Conservation (phyloP, 2,797 vertebrate species). For the Onychomys arenicola region DNA sequence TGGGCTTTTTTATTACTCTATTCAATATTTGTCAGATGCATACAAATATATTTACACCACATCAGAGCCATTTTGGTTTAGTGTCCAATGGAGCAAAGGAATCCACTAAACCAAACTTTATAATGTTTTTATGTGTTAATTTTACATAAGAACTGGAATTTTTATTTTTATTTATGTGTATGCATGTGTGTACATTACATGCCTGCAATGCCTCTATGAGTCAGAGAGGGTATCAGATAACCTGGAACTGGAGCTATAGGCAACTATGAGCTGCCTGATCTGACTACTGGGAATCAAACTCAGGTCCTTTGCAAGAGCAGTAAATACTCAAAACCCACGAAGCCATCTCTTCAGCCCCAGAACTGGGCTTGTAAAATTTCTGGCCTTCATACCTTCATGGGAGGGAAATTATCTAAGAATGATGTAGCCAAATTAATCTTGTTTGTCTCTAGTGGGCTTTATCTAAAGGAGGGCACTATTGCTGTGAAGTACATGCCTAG, state of each 20-base stretch:
- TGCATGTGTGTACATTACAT: not conserved
- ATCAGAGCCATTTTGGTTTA: not conserved
- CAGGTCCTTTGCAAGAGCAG: not conserved
- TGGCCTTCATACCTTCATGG: slow-evolving; percentile 7
- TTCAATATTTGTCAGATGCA: not conserved
- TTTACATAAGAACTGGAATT: slow-evolving; percentile 1
- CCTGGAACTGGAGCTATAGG: not conserved
- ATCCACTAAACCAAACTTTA: not conserved
- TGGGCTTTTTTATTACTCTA: not conserved
- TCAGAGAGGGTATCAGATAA: not conserved
- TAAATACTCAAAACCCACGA: not conserved
- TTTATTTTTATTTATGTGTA: not conserved
- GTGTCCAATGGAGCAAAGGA: not conserved
- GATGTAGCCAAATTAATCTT: not conserved
- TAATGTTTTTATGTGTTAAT: not conserved
- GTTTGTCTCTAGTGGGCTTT: not conserved
- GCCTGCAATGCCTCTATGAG: not conserved
- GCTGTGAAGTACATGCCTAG: not conserved
- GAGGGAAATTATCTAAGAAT: slow-evolving; percentile 35
- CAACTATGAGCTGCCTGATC: not conserved
- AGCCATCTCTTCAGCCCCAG: not conserved
- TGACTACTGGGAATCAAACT: not conserved
- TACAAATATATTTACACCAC: not conserved
- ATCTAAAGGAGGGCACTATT: slow-evolving; percentile 7
- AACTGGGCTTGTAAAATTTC: slow-evolving; percentile 31